Base-by-base conservation (phyloP, 2,113 vertebrate species). In the Pheucticus melanocephalus region DNA sequence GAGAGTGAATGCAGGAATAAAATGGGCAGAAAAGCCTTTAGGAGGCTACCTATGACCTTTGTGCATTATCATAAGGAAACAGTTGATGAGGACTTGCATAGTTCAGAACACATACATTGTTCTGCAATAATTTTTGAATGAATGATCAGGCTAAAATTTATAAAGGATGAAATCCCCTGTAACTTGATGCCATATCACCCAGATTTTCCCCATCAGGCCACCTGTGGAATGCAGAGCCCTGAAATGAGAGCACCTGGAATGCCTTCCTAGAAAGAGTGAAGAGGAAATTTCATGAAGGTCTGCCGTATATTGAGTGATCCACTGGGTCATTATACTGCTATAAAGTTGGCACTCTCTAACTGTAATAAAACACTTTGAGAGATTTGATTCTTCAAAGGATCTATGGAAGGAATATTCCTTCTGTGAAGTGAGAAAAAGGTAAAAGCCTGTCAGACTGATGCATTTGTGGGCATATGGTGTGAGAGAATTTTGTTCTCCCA, bases 381-480 rank as follows among this genome's bases (percentile, higher is more conserved):
- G 3, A 30, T 76, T 33, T 88, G 4, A 28, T 50, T 39, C 31
- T 91, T 86, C 23, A 54, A 51, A 77, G 3, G 42, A 45, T 9
- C 48, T 39, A 40, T 9, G 13, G 15, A 82, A 79, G 4, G 12
- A 10, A 21, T 80, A 54, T 12, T 61, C 5, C 11, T 70, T 57
- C 45, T 40, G 4, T 59, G 22, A 82, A 59, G 9, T 33, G 48
- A 7, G 4, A 50, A 66, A 73, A 81, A 53, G 1, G 2, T 39
- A 57, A 57, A 14, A 70, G 0, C 6, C 12, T 77, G 19, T 35
- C 40, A 91, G 50, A 48, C 5, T 56, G 21, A 5, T 65, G 12
- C 11, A 11, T 40, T 77, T 69, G n/a, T 61, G 19, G 11, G 7
- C 14, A 61, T 8, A 18, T 1, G 1, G 4, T 37, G 10, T 2